These are phyloP conservation scores for Hapalemur alaotrensis DNA, from an alignment of 2,797 vertebrate species.

Conservation along the genomic window DNA sequence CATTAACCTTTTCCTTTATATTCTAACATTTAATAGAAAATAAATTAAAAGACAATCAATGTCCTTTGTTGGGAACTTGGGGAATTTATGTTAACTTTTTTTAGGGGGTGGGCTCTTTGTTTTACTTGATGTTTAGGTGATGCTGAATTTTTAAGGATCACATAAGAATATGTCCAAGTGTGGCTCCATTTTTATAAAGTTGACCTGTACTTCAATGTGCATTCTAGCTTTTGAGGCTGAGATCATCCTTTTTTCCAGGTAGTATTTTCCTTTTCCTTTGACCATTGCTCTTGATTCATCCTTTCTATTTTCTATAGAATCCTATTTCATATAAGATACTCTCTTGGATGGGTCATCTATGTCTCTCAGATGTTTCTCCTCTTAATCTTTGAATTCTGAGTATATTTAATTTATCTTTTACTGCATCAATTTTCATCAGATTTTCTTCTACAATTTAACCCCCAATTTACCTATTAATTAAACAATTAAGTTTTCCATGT, in stretches of 20 bases:
- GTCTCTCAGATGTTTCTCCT: not conserved
- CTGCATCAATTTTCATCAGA: not conserved
- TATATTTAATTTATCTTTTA: slow-evolving; percentile 11
- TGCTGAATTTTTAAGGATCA: not conserved
- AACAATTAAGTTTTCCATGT: not conserved
- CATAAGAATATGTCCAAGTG: not conserved
- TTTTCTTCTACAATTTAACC: not conserved
- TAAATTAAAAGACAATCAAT: not conserved
- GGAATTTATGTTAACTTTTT: not conserved
- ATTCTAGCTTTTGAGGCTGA: not conserved
- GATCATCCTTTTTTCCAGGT: not conserved
- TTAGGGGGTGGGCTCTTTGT: not conserved
- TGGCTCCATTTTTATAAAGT: not conserved
- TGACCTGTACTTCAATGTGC: not conserved
- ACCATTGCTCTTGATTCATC: not conserved
- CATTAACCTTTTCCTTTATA: not conserved
- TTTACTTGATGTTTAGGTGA: not conserved
- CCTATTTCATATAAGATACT: not conserved
- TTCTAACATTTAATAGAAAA: not conserved
- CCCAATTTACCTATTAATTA: not conserved
- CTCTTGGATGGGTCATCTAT: not conserved
- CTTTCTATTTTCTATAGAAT: slow-evolving; percentile 2
- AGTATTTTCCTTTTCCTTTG: not conserved
- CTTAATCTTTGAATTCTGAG: not conserved
- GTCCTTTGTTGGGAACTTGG: not conserved